phyloP scores from a whole-genome alignment of 2,888 invertebrate species.

The Anagyrus pseudococci region DNA sequence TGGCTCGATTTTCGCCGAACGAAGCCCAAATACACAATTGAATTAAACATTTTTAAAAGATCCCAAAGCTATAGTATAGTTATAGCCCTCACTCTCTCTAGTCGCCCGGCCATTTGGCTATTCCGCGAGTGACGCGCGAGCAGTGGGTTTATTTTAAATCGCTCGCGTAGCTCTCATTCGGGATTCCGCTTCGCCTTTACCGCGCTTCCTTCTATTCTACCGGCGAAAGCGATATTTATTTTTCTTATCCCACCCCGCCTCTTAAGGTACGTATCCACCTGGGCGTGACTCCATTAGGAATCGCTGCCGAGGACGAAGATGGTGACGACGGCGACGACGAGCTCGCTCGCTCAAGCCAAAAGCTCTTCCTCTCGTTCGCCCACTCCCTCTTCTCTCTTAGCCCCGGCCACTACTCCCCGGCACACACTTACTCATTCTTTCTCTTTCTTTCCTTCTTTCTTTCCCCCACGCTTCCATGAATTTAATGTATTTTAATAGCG shows the following conservation, averaged over 20 bases:
- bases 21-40: slow-evolving; percentile 10
- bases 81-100: neutral
- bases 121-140: slow-evolving; percentile 6
- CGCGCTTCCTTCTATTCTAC: slow-evolving; percentile 23
- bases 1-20: too few relatives aligned
- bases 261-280: slow-evolving; percentile 34
- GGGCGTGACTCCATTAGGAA: slow-evolving; percentile 42
- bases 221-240: slow-evolving; percentile 35
- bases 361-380: neutral
- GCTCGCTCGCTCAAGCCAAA: slow-evolving; percentile 15
- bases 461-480: slow-evolving; percentile 3
- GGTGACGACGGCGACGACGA: slow-evolving; percentile 8
- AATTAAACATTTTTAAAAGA: slow-evolving; percentile 24
- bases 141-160: slow-evolving; percentile 25
- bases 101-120: slow-evolving; percentile 2
- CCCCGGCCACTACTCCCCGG: neutral
- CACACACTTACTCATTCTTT: neutral
- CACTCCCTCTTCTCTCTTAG: neutral
- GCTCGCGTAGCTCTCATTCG: slow-evolving; percentile 22
- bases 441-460: slow-evolving; percentile 2
- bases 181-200: slow-evolving; percentile 21
- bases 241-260: slow-evolving; percentile 30
- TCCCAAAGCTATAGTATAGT: neutral
- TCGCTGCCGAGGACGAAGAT: too few relatives aligned
- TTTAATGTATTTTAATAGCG: slow-evolving; percentile 30